phyloP scores from a whole-genome alignment of 2,888 invertebrate species.

The Chalcis sispes region DNA sequence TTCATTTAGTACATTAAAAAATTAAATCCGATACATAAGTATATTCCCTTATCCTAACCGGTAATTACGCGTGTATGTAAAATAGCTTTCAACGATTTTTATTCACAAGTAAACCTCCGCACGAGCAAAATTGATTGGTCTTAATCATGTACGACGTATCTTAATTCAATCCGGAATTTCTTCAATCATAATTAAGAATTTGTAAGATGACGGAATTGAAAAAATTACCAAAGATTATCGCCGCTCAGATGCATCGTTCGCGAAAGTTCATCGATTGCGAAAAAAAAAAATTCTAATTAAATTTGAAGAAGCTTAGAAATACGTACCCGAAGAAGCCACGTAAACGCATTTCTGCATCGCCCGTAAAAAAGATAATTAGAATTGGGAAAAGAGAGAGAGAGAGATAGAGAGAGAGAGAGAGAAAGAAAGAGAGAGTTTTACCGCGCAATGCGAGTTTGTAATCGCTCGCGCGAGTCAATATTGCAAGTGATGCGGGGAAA shows the following conservation, averaged over 20 bases:
- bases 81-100: slow-evolving; percentile 4
- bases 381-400: background rate
- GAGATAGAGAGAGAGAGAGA: no score
- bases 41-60: background rate
- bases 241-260: background rate
- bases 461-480: slow-evolving; percentile 4
- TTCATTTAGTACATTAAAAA: background rate
- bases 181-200: background rate
- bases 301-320: background rate
- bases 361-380: slow-evolving; percentile 22
- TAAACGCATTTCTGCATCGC: background rate
- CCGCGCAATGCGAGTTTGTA: no score
- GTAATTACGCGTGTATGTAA: background rate
- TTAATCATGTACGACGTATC: background rate
- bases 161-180: background rate
- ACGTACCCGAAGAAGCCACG: background rate
- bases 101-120: background rate
- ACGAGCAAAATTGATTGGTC: background rate
- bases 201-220: background rate
- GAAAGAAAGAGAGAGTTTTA: no score
- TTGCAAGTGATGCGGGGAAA: slow-evolving; percentile 21
- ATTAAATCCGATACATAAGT: background rate
- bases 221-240: background rate
- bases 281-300: slow-evolving; percentile 20
- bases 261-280: background rate